Percentiles rank a stretch among this genome's conserved stretches.
Conservation (phyloP, 2,797 vertebrate genomes). For the Cyclopterus lumpus region DNA sequence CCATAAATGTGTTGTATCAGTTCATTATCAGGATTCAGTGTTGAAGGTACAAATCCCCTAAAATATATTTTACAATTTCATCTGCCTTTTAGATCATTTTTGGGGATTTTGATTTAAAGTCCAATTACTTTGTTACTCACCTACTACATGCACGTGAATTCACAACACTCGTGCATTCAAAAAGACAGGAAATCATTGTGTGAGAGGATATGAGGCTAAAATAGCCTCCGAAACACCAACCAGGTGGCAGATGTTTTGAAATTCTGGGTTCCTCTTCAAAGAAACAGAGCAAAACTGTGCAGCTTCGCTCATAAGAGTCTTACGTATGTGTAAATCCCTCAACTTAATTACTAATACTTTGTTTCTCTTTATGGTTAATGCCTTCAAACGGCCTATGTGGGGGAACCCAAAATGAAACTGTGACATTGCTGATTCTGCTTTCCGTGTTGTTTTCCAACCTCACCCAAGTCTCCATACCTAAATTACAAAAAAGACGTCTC, state of each 20-base stretch:
- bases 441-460: not conserved
- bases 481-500: not conserved
- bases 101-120: not conserved
- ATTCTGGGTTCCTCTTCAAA: conserved; percentile 16
- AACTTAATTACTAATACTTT: not conserved
- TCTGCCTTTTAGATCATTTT: not conserved
- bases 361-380: conserved; percentile 40
- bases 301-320: not conserved
- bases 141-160: not conserved
- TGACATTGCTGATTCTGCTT: not conserved
- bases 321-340: not conserved
- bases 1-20: not conserved
- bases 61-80: not conserved
- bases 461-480: not conserved
- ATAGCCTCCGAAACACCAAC: not conserved
- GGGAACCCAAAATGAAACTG: not conserved
- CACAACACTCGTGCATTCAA: not conserved
- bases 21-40: not conserved
- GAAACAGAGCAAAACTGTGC: not conserved
- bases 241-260: conserved; percentile 39
- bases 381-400: not conserved
- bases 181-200: not conserved
- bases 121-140: too few relatives aligned
- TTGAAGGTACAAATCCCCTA: not conserved
- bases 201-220: conserved; percentile 5